Conservation (phyloP, 2,797 vertebrate species). For the Jordanella pulchra region DNA sequence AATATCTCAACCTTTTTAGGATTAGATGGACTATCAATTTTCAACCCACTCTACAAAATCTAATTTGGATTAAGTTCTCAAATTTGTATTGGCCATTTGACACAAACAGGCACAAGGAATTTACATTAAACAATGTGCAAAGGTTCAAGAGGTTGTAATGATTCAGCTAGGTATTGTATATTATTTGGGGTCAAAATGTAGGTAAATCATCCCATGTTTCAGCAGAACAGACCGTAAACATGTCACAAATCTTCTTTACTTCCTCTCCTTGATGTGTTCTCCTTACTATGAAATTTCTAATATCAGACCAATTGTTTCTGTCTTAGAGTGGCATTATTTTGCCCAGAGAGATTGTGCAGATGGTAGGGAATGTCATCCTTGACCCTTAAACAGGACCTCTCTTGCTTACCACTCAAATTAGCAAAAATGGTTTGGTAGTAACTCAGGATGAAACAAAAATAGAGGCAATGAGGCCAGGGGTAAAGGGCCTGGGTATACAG, state of each 20-base stretch:
- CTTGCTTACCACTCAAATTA: conserved; percentile 13
- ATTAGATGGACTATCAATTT: neutral
- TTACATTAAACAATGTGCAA: neutral
- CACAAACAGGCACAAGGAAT: neutral
- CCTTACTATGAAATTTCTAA: neutral
- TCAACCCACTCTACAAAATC: neutral
- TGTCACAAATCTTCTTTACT: neutral
- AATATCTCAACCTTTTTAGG: neutral
- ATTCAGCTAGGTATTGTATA: neutral
- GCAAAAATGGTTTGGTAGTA: neutral
- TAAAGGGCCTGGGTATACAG: conserved; percentile 20
- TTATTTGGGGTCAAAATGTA: neutral
- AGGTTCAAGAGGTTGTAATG: neutral
- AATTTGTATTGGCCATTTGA: neutral
- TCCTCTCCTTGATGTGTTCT: neutral
- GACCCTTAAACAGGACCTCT: neutral
- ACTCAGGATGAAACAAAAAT: conserved; percentile 23
- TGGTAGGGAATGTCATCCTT: neutral
- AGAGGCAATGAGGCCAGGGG: conserved; percentile 13
- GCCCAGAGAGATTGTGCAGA: conserved; percentile 11
- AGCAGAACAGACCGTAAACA: neutral
- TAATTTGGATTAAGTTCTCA: neutral
- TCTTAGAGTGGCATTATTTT: neutral
- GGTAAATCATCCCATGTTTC: neutral
- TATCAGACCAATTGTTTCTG: neutral